Evolutionary conservation across 2,113 vertebrate genomes (phyloP), one percentile per base, ranked within the genome.

Genomic region (Eonycteris spelaea): DNA sequence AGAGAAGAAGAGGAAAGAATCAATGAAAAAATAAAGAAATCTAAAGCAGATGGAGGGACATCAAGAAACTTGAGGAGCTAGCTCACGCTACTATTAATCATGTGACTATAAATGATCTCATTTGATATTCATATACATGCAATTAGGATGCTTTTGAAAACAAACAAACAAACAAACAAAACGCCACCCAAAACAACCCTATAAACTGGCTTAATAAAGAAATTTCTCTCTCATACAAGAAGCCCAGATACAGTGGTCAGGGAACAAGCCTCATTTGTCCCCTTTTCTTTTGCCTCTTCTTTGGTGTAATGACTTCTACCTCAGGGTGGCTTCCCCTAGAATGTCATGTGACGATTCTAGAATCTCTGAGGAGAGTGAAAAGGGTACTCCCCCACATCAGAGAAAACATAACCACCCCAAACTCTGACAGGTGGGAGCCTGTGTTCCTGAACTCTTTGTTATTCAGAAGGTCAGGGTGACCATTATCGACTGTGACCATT

Each of bases 401-500:
- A 70, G 35, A 3, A n/a, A 28, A 24, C 30, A 4, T 57, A 2
- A 2, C 1, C 1, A 19, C 8, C 35, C 4, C 19, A 35, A 2
- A 2, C 35, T 92, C 22, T 79, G 87, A 24, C 1, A 0, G 5
- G 0, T 19, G 7, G 55, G 1, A n/a, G 24, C 40, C 26, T 40
- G 28, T 13, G 6, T 4, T 70, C 53, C 53, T 10, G 1, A 68
- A 13, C 11, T n/a, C 43, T 4, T 53, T 6, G 18, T 0, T 84
- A 18, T 43, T 30, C 59, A 38, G 33, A 86, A 51, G 11, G 35
- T 61, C 1, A 5, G 0, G 3, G 21, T 26, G 19, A 19, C 8
- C 15, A 55, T 7, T 59, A n/a, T 0, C 10, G 19, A 35, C 19
- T 63, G 8, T 18, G 33, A 90, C 7, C 4, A 24, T 61, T 78